A percentile compares a stretch with the other conserved stretches of the same genome.
Evolutionary conservation across 2,888 invertebrate genomes (phyloP).

Genomic region (Spilarctia lutea): DNA sequence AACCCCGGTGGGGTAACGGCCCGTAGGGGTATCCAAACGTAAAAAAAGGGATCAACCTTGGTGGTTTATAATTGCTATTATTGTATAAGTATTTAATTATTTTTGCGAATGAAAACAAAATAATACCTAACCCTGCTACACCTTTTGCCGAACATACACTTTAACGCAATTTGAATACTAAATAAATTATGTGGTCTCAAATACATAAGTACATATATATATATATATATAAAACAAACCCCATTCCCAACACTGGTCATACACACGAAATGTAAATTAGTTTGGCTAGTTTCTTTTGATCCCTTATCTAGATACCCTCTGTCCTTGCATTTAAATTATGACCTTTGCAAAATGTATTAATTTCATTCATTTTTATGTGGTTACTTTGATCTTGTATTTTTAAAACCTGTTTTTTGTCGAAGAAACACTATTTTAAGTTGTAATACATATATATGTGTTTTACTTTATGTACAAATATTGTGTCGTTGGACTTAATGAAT

Average conservation of each 20-base stretch:
- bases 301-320: background rate
- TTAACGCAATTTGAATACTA: background rate
- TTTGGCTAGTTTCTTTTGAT: constrained; percentile 19
- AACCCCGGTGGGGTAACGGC: too few species aligned
- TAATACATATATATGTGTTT: too few species aligned
- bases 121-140: background rate
- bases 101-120: too few species aligned
- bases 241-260: background rate
- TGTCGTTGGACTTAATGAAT: too few species aligned
- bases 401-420: background rate
- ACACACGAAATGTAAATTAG: constrained; percentile 11
- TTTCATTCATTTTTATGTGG: background rate
- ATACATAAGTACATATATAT: background rate
- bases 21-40: too few species aligned
- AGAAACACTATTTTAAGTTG: too few species aligned
- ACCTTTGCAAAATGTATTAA: constrained; percentile 3
- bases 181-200: background rate
- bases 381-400: background rate
- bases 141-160: background rate
- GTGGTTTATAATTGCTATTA: too few species aligned
- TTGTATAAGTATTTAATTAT: too few species aligned
- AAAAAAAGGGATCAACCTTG: too few species aligned
- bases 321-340: constrained; percentile 12
- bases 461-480: too few species aligned
- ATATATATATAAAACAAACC: background rate